Evolutionary conservation across 2,888 invertebrate species (phyloP).

Genomic region (Phorcus lineatus): DNA sequence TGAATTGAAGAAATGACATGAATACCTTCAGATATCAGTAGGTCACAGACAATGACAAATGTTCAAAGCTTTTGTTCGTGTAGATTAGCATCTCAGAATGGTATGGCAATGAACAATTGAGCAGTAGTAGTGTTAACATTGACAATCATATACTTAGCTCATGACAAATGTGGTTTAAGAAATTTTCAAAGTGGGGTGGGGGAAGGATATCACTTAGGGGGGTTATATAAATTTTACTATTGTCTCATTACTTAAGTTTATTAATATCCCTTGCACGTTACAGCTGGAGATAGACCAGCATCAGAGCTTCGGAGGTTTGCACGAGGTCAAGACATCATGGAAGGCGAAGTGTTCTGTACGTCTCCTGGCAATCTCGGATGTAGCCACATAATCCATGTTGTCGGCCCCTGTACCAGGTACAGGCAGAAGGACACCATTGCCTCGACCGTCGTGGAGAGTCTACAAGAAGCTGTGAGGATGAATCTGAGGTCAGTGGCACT

Average conservation of each 20-base stretch:
- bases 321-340: neutral
- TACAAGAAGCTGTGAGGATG: neutral
- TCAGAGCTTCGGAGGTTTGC: neutral
- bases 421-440: neutral
- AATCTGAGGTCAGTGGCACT: neutral
- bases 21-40: too few relatives aligned
- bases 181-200: too few relatives aligned
- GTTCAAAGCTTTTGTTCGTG: too few relatives aligned
- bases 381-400: neutral
- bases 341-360: neutral
- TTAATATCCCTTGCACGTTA: neutral
- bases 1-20: too few relatives aligned
- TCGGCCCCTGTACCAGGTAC: neutral
- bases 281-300: neutral
- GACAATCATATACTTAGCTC: too few relatives aligned
- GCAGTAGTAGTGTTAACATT: too few relatives aligned
- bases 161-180: too few relatives aligned
- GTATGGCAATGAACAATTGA: too few relatives aligned
- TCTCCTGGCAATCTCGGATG: neutral
- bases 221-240: too few relatives aligned
- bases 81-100: too few relatives aligned
- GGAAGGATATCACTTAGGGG: too few relatives aligned
- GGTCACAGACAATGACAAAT: too few relatives aligned
- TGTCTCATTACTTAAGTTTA: neutral
- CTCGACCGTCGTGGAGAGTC: neutral